Percentiles rank a stretch among this genome's conserved stretches.
Conservation (phyloP, 2,113 vertebrate genomes). For the Mesoclemmys tuberculata region DNA sequence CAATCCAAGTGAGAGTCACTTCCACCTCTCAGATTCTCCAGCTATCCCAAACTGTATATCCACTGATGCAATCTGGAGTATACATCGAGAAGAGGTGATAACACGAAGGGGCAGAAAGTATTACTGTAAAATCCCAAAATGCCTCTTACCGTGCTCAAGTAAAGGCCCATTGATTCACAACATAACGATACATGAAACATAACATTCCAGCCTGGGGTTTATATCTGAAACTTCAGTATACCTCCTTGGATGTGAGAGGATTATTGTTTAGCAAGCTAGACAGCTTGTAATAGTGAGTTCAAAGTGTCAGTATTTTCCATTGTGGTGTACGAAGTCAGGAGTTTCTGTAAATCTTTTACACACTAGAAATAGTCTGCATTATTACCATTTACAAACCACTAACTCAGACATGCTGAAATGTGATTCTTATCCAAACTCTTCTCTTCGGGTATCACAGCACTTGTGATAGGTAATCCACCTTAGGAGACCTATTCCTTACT, state of each 20-base stretch:
- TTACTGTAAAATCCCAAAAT: background rate
- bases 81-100: background rate
- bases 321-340: rapidly evolving
- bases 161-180: background rate
- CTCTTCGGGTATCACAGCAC: background rate
- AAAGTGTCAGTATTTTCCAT: background rate
- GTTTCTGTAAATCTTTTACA: background rate
- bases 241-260: background rate
- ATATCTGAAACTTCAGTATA: background rate
- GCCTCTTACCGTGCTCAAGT: background rate
- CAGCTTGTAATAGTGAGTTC: background rate
- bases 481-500: too few relatives aligned
- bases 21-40: background rate
- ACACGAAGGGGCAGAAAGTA: background rate
- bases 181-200: background rate
- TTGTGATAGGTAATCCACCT: background rate
- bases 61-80: background rate
- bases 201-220: background rate
- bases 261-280: background rate
- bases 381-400: background rate
- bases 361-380: background rate
- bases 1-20: background rate
- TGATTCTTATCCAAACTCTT: background rate
- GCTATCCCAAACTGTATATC: background rate
- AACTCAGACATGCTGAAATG: background rate